Percentiles rank a stretch among this genome's conserved stretches.
Evolutionary conservation across 2,797 vertebrate species (phyloP).

Genomic region (Syngnathus rostellatus): DNA sequence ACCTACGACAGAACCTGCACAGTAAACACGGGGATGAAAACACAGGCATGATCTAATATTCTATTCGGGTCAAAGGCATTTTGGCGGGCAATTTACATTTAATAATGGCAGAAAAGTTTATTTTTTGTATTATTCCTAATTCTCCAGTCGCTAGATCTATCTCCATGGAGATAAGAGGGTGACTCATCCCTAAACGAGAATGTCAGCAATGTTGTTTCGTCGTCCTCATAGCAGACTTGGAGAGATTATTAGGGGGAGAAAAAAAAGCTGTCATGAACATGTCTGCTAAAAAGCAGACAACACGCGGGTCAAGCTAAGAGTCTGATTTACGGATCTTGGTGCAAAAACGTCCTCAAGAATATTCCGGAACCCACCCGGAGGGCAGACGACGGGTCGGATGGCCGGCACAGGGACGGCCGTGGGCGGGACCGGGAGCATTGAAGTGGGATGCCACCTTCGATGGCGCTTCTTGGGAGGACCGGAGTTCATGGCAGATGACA

Average conservation of each 20-base stretch:
- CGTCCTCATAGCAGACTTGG: not conserved
- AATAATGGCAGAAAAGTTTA: not conserved
- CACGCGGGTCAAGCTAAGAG: not conserved
- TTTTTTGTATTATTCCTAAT: constrained; percentile 6
- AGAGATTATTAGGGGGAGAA: not conserved
- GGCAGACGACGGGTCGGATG: constrained; percentile 74
- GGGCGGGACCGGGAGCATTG: constrained; percentile 71
- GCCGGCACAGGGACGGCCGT: constrained; percentile 77
- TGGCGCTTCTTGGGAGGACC: constrained; percentile 97
- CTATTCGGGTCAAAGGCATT: not conserved
- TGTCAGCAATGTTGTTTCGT: constrained; percentile 16
- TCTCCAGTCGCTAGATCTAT: constrained; percentile 25
- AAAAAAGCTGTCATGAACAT: not conserved
- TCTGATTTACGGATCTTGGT: not conserved
- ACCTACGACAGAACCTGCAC: constrained; percentile 73
- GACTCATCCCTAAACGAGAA: constrained; percentile 51
- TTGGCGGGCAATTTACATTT: not conserved
- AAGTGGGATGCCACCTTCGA: constrained; percentile 85
- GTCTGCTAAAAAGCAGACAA: not conserved
- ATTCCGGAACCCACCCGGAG: constrained; percentile 72
- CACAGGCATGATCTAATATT: not conserved
- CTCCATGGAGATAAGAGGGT: constrained; percentile 48
- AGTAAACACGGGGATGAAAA: not conserved
- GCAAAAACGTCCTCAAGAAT: not conserved
- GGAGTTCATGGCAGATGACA: constrained; percentile 74